Percentiles rank a stretch among this genome's conserved stretches.
Conservation (phyloP, 2,797 vertebrate species). For the Sarcophilus harrisii region DNA sequence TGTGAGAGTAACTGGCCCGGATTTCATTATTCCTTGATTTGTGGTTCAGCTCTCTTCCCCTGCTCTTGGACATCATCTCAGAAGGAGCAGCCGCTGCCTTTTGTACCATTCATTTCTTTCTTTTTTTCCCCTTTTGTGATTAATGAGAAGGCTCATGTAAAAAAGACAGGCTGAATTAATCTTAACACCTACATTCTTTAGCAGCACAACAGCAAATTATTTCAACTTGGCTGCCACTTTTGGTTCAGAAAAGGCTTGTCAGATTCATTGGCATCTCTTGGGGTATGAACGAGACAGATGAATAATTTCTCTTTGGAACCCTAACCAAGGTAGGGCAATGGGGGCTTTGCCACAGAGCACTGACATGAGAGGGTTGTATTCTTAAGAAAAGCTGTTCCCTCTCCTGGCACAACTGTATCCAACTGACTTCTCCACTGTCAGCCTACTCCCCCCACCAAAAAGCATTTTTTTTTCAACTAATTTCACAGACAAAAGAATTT, state of each 20-base stretch:
- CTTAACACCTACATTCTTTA: conserved; percentile 34
- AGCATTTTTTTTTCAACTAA: neutral
- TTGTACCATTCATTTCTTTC: neutral
- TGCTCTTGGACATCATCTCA: neutral
- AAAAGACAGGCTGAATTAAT: conserved; percentile 56
- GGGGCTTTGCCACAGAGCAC: neutral
- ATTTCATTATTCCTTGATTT: neutral
- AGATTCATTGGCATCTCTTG: conserved; percentile 6
- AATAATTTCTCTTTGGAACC: neutral
- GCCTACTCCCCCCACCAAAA: neutral
- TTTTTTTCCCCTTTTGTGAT: conserved; percentile 1
- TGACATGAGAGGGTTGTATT: neutral
- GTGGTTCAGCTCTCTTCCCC: neutral
- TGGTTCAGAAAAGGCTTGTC: conserved; percentile 22
- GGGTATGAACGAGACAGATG: neutral
- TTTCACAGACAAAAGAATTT: neutral
- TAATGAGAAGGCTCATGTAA: conserved; percentile 8
- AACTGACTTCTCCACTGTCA: neutral
- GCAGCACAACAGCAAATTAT: conserved; percentile 39
- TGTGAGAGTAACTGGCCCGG: neutral
- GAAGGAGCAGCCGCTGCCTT: neutral
- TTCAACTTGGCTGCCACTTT: conserved; percentile 32
- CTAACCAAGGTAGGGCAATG: neutral
- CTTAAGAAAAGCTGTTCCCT: neutral
- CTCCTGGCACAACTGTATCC: neutral